phyloP scores from a whole-genome alignment of 2,888 invertebrate species.

The Sinodicranocentrus sp. region DNA sequence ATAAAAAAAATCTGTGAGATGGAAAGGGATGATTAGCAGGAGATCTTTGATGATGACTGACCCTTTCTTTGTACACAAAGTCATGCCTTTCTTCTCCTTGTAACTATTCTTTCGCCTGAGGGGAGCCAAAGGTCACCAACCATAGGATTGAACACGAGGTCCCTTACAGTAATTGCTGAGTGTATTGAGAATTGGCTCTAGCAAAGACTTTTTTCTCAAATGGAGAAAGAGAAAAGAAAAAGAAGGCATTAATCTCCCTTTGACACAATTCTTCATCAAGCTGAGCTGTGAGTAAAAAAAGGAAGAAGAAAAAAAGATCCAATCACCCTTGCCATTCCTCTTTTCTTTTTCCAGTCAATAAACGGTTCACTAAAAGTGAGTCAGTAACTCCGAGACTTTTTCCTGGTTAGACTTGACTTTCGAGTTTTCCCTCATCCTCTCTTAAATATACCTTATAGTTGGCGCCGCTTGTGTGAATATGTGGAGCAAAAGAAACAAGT shows the following conservation, averaged over 20 bases:
- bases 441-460: no score
- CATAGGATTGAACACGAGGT: not conserved
- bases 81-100: not conserved
- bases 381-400: slow-evolving; percentile 46
- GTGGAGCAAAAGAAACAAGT: slow-evolving; percentile 1
- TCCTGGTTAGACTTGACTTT: slow-evolving; percentile 28
- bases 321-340: slow-evolving; percentile 60
- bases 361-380: slow-evolving; percentile 53
- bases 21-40: not conserved
- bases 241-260: slow-evolving; percentile 75
- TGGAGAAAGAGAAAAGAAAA: slow-evolving; percentile 7
- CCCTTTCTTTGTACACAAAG: not conserved
- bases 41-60: no score
- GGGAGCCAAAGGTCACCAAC: slow-evolving; percentile 21
- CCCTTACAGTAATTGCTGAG: slow-evolving; percentile 36
- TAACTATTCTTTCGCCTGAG: no score
- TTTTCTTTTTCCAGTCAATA: slow-evolving; percentile 33
- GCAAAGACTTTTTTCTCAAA: not conserved
- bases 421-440: slow-evolving; percentile 31
- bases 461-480: no score
- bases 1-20: slow-evolving; percentile 6
- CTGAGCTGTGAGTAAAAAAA: slow-evolving; percentile 59
- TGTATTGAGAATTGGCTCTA: slow-evolving; percentile 7
- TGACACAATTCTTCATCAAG: slow-evolving; percentile 75
- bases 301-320: slow-evolving; percentile 49